phyloP scores from a whole-genome alignment of 1,140 invertebrate genomes.

The Nilaparvata lugens region DNA sequence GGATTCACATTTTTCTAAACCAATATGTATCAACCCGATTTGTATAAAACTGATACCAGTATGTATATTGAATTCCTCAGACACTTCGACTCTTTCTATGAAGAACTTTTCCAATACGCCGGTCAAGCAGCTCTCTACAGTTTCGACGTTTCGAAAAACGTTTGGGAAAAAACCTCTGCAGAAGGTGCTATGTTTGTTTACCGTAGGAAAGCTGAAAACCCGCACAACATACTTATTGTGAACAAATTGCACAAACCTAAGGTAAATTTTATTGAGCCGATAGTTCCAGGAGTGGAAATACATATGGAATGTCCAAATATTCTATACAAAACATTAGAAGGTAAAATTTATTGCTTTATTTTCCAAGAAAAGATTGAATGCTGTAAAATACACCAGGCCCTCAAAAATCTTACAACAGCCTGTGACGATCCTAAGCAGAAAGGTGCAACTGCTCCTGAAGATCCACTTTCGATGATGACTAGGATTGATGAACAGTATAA shows the following conservation, averaged over 20 bases:
- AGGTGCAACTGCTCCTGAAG: too few species aligned
- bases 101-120: constrained; percentile 78
- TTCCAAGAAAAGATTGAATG: constrained; percentile 87
- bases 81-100: constrained; percentile 84
- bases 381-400: constrained; percentile 57
- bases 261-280: constrained; percentile 81
- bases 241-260: constrained; percentile 85
- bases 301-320: constrained; percentile 82
- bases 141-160: constrained; percentile 65
- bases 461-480: too few species aligned
- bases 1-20: too few species aligned
- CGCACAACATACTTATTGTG: constrained; percentile 84
- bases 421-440: neutral
- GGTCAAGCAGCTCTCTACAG: constrained; percentile 85
- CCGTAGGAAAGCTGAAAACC: constrained; percentile 68
- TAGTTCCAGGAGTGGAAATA: constrained; percentile 76
- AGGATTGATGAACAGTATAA: too few species aligned
- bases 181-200: constrained; percentile 87
- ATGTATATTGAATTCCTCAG: constrained; percentile 83
- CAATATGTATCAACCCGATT: too few species aligned
- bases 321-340: constrained; percentile 74
- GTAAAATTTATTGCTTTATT: constrained; percentile 83
- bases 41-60: too few species aligned
- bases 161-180: constrained; percentile 87
- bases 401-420: constrained; percentile 58